Percentiles rank a stretch among this genome's conserved stretches.
phyloP scores from a whole-genome alignment of 1,140 invertebrate genomes.

The Vanessa atalanta region DNA sequence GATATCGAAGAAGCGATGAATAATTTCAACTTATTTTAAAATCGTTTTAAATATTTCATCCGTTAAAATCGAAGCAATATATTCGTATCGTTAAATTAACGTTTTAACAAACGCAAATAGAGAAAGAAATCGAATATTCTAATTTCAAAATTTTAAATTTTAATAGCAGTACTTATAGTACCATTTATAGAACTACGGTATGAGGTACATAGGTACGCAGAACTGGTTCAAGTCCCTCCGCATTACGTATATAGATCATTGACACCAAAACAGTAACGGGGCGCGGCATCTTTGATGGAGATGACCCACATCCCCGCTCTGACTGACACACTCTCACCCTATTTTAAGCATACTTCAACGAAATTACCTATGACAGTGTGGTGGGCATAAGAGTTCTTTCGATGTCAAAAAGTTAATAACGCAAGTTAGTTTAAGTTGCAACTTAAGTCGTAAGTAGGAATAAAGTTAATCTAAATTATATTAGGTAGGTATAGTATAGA shows the following conservation, averaged over 20 bases:
- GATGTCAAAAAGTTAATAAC: not conserved
- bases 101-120: no score
- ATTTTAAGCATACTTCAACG: constrained; percentile 17
- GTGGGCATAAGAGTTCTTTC: not conserved
- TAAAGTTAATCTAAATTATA: no score
- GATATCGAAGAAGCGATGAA: no score
- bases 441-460: no score
- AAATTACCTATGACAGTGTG: not conserved
- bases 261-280: constrained; percentile 49
- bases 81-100: no score
- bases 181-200: not conserved
- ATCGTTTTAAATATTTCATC: no score
- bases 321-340: constrained; percentile 20
- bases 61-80: no score
- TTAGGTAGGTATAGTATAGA: no score
- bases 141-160: not conserved
- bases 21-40: no score
- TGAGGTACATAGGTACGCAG: constrained; percentile 7
- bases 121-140: no score
- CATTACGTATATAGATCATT: constrained; percentile 50
- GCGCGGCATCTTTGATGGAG: constrained; percentile 47
- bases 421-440: no score
- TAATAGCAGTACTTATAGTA: not conserved
- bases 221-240: constrained; percentile 35
- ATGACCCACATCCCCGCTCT: constrained; percentile 56